Evolutionary conservation across 2,888 invertebrate genomes (phyloP), one percentile per base, ranked within the genome.

Genomic region (Sclerodermus sp.): DNA sequence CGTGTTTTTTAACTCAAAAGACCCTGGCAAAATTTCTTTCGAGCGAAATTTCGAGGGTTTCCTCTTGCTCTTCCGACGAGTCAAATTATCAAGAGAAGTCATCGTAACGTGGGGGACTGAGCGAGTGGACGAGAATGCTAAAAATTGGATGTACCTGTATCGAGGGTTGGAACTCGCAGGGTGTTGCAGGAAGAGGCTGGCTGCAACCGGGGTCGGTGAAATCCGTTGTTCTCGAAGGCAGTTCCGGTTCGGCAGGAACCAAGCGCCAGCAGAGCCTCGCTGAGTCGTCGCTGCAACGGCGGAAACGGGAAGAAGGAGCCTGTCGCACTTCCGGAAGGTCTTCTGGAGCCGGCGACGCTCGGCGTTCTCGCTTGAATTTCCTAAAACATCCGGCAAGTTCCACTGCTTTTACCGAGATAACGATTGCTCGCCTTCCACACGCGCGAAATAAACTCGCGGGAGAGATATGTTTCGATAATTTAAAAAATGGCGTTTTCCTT

Each of bases 351-450:
- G 54, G 89, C 89, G 1, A 86, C 88, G 54, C 89, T 89, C 2
- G 90, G 90, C 1, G 90, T 90, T 56, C 90, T 80, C 3, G 90
- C 90, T 74, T 90, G 89, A 55, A 90, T 90, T 75, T 90, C 90
- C 73, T 79, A 51, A 50, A 62, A 12, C 34, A 49, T 8, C 3
- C 3, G 8, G 23, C 3, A 23, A 23, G 4, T 8, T 23, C 23
- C 23, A 5, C 23, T 5, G 3, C 23, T n/a, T n/a, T n/a, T n/a
- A n/a, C n/a, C n/a, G n/a, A n/a, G n/a, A n/a, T n/a, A n/a, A n/a
- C n/a, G n/a, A n/a, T n/a, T n/a, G n/a, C n/a, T n/a, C n/a, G n/a
- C n/a, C n/a, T n/a, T n/a, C n/a, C n/a, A n/a, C n/a, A n/a, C n/a
- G n/a, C n/a, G n/a, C n/a, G n/a, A n/a, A n/a, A n/a, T n/a, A n/a